These are phyloP conservation scores for Erpornis zantholeuca DNA, from an alignment of 2,113 vertebrate species.

Conservation along the genomic window DNA sequence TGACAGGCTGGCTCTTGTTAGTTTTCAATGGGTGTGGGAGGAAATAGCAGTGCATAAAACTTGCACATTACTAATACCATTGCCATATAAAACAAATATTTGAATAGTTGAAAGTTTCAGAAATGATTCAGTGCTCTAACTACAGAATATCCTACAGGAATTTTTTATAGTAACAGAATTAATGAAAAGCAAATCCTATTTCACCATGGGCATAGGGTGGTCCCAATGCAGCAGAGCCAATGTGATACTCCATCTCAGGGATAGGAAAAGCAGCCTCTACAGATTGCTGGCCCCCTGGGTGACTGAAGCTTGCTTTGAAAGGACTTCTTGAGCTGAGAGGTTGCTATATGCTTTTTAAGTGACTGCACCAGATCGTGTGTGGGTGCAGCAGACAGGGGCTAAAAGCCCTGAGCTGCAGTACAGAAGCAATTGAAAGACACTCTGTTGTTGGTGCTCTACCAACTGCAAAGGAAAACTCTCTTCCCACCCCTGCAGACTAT, in stretches of 20 bases:
- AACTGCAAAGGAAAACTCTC: constrained; percentile 41
- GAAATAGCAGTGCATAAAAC: constrained; percentile 71
- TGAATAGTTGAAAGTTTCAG: constrained; percentile 68
- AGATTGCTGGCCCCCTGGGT: constrained; percentile 12
- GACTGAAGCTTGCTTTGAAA: constrained; percentile 33
- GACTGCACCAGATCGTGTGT: constrained; percentile 37
- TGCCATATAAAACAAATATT: constrained; percentile 78
- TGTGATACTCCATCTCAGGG: neutral
- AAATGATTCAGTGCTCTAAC: constrained; percentile 74
- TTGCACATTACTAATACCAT: constrained; percentile 76
- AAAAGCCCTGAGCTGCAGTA: constrained; percentile 26
- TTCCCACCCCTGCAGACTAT: constrained; percentile 41
- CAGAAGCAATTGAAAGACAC: constrained; percentile 25
- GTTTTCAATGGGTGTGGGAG: constrained; percentile 72
- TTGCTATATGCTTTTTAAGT: constrained; percentile 33
- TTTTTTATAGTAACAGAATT: constrained; percentile 68
- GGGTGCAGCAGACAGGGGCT: constrained; percentile 51
- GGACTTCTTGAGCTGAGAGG: constrained; percentile 22
- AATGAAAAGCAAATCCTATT: constrained; percentile 65
- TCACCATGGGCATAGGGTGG: constrained; percentile 27
- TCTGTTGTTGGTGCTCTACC: neutral
- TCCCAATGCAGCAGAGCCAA: constrained; percentile 23
- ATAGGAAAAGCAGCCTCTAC: constrained; percentile 1
- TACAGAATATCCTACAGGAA: constrained; percentile 72
- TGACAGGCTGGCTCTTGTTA: constrained; percentile 68